A percentile compares a stretch with the other conserved stretches of the same genome.
Evolutionary conservation across 2,888 invertebrate genomes (phyloP).

Genomic region (Drosophila kambysellisi): DNA sequence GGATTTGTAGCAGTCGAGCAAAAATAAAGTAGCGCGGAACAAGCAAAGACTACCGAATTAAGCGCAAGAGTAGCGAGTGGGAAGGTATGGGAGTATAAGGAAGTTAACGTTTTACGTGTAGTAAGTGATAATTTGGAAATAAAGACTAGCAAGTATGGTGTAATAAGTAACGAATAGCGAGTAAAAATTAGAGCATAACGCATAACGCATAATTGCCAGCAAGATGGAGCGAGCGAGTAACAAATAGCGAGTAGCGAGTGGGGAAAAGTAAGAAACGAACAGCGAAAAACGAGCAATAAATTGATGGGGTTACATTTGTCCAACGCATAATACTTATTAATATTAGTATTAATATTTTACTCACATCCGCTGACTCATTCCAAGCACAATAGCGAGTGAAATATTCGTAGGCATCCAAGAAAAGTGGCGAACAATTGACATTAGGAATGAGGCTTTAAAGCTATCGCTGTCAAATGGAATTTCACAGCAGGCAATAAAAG

Average conservation of each 20-base stretch:
- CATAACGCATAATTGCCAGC: background rate
- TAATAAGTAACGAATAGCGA: background rate
- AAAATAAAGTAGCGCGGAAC: too few relatives aligned
- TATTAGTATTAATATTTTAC: constrained; percentile 23
- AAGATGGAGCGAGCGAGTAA: background rate
- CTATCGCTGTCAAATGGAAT: constrained; percentile 63
- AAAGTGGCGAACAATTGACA: constrained; percentile 25
- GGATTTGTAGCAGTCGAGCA: background rate
- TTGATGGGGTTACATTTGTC: background rate
- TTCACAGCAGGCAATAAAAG: constrained; percentile 50
- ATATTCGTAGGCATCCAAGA: constrained; percentile 21
- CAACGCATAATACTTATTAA: constrained; percentile 9
- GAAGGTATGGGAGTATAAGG: background rate
- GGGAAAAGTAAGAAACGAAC: too few relatives aligned
- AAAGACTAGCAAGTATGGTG: background rate
- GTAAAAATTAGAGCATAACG: background rate
- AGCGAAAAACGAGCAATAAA: background rate
- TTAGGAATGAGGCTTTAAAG: constrained; percentile 47
- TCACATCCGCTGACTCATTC: constrained; percentile 46
- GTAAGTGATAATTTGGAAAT: background rate
- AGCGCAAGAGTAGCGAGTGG: background rate
- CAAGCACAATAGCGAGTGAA: constrained; percentile 2
- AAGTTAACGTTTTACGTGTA: background rate
- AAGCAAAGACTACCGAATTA: background rate
- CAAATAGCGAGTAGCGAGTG: background rate